Base-by-base conservation (phyloP, 2,888 invertebrate species). In the Coenonympha glycerion region DNA sequence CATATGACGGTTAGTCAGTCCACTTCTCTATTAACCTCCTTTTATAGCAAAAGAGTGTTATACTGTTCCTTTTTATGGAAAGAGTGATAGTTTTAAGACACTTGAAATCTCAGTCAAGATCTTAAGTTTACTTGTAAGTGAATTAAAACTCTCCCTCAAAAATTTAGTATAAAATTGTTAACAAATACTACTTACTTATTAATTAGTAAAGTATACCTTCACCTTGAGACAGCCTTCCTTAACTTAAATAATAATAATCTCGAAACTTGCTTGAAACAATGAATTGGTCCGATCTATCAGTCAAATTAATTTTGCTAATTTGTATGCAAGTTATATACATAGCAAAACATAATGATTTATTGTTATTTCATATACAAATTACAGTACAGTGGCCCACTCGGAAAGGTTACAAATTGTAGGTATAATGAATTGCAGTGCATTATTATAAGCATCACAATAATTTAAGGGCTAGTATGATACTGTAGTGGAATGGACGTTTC, bases 291-390 rank as follows among this genome's bases (percentile, higher is more conserved):
- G 42, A 21, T n/a, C 24, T 26, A 36, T 50, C 50, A 37, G 47
- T 47, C 39, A 47, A 44, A 39, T 42, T 33, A 37, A 33, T 37
- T 49, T 49, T 42, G 37, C 34, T 26, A 13, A 34, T 45, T 42
- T 36, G 48, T 54, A 45, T 51, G 54, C 30, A 49, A 13, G 28
- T 46, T 36, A 49, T 26, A 47, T 49, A 42, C 24, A 33, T 45
- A 15, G 44, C 42, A 52, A 49, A 49, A 34, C 34, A 28, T 31
- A 45, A 34, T 52, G 55, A 57, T 49, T 52, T 50, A 57, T 55
- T 48, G 48, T 46, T 34, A 47, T 55, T 50, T 48, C 41, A 41
- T 55, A 33, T 47, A 58, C 56, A 58, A 59, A 61, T 61, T 53
- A 55, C 52, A 51, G 41, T 53, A 55, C 58, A 41, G 57, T 57